phyloP scores from a whole-genome alignment of 2,888 invertebrate species.

The Lycophotia porphyrea region DNA sequence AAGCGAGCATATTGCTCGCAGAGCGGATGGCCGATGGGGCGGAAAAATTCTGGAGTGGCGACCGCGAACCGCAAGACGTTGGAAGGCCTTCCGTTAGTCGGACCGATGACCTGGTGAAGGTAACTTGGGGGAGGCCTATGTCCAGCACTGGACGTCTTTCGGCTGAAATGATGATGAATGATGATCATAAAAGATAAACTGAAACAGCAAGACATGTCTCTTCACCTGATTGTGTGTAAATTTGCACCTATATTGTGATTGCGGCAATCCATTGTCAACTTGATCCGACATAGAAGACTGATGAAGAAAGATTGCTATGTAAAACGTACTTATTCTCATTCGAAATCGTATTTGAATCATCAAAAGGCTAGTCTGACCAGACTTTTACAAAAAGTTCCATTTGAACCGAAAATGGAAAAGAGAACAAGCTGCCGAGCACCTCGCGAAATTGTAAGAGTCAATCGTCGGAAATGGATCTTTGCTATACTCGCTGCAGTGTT shows the following conservation, averaged over 20 bases:
- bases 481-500: slow-evolving; percentile 1
- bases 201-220: not conserved
- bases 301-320: not conserved
- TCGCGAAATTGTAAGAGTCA: slow-evolving; percentile 39
- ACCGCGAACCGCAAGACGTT: no score
- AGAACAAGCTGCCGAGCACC: slow-evolving; percentile 8
- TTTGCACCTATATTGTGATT: not conserved
- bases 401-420: slow-evolving; percentile 26
- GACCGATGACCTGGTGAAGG: no score
- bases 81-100: no score
- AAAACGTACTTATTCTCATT: not conserved
- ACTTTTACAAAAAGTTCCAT: slow-evolving; percentile 10
- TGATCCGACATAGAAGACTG: not conserved
- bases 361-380: not conserved
- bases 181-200: not conserved
- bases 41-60: no score
- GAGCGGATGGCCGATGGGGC: no score
- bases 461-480: slow-evolving; percentile 48
- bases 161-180: no score
- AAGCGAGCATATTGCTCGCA: no score
- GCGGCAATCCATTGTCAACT: not conserved
- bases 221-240: not conserved
- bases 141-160: no score
- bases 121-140: no score
- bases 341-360: not conserved